Percentiles rank a stretch among this genome's conserved stretches.
phyloP scores from a whole-genome alignment of 2,888 invertebrate species.

The Rotaria sp. region DNA sequence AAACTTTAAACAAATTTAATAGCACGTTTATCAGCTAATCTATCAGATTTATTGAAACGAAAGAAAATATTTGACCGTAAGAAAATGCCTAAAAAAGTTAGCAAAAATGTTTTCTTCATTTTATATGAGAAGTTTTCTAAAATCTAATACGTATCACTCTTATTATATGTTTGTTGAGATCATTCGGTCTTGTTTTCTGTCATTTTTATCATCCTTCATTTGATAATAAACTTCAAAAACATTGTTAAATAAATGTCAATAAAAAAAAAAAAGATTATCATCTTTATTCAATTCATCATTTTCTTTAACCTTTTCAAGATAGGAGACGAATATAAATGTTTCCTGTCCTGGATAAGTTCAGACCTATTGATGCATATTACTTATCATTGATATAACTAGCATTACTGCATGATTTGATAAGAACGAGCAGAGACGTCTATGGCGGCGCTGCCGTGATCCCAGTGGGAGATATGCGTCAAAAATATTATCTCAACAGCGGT shows the following conservation, averaged over 20 bases:
- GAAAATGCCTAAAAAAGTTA: neutral
- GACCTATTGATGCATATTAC: too few relatives aligned
- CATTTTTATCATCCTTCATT: neutral
- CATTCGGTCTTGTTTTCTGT: conserved; percentile 10
- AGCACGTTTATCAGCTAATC: neutral
- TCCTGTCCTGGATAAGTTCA: too few relatives aligned
- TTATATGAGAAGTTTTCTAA: neutral
- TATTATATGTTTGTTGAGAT: neutral
- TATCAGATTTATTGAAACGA: neutral
- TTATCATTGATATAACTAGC: neutral
- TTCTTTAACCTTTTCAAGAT: too few relatives aligned
- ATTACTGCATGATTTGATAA: too few relatives aligned
- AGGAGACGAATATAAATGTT: too few relatives aligned
- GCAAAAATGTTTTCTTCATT: neutral
- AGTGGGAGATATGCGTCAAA: too few relatives aligned
- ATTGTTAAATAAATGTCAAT: neutral
- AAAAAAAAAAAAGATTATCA: too few relatives aligned
- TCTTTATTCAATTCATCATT: too few relatives aligned
- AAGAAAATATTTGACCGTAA: neutral
- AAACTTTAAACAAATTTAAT: neutral
- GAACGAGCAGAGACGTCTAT: too few relatives aligned
- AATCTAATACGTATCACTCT: conserved; percentile 5
- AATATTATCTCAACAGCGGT: too few relatives aligned
- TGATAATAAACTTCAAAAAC: neutral
- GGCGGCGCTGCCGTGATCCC: too few relatives aligned